Evolutionary conservation across 2,888 invertebrate genomes (phyloP), one percentile per base, ranked within the genome.

Genomic region (Charanyca ferruginea): DNA sequence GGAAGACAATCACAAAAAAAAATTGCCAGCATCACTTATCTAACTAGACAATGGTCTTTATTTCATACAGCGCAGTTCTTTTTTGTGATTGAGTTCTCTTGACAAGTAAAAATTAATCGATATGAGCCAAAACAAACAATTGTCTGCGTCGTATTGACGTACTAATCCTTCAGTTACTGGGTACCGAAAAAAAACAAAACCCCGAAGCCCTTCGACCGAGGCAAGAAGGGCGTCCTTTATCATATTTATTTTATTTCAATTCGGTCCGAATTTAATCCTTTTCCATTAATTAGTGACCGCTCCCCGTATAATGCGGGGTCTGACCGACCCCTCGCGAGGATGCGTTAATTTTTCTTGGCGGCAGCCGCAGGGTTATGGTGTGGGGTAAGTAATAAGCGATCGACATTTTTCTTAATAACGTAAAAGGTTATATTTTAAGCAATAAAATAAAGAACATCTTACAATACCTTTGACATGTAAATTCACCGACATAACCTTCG

Each of bases 241-340:
- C 95, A 95, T 95, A 95, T 95, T 95, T 95, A 95, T 95, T 95
- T 95, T 95, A 95, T 95, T 95, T 95, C 94, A 93, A 94, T 95
- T 94, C 93, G 85, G 91, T 89, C 91, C 94, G 92, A 94, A 94
- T 94, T 95, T 95, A 95, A 95, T 95, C 95, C 95, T 94, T 94
- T 95, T 94, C 94, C 95, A 95, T 95, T 95, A 95, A 95, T 95
- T 95, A 95, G 95, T 95, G 95, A 92, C 93, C 93, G 93, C 89
- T 89, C 89, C 88, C 82, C 77, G 82, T 81, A 82, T 91, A 91
- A 93, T 92, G 91, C 89, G 92, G 93, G 91, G 90, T 86, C 82
- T 79, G 85, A 70, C 78, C 71, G 90, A 85, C 89, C 89, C 87
- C 85, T 87, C 87, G 84, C 81, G 87, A 84, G 89, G 87, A 88